phyloP scores from a whole-genome alignment of 2,888 invertebrate genomes.

The Lysandra bellargus region DNA sequence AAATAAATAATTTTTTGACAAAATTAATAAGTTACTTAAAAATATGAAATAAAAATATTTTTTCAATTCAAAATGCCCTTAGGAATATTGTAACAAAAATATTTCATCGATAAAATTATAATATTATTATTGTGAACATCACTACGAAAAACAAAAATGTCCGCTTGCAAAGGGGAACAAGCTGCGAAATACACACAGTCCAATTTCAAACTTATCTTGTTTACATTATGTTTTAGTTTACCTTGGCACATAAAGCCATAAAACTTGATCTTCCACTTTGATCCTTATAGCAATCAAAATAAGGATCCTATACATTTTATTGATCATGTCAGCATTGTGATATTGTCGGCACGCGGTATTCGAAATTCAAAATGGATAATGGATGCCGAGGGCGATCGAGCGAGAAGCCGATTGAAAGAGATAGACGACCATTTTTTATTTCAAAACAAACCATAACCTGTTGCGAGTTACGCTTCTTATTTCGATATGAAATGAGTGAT shows the following conservation, averaged over 20 bases:
- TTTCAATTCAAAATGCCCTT: too few relatives aligned
- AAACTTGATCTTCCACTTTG: not conserved
- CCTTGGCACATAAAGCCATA: slow-evolving; percentile 30
- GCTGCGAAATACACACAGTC: slow-evolving; percentile 35
- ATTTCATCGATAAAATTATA: slow-evolving; percentile 33
- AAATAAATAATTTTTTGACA: too few relatives aligned
- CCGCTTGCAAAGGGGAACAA: slow-evolving; percentile 52
- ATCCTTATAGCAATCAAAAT: not conserved
- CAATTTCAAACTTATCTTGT: slow-evolving; percentile 34
- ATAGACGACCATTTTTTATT: slow-evolving; percentile 26
- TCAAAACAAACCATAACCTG: slow-evolving; percentile 19
- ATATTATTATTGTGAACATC: slow-evolving; percentile 48
- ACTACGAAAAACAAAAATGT: slow-evolving; percentile 61
- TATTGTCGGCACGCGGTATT: not conserved
- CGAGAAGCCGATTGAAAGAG: slow-evolving; percentile 36
- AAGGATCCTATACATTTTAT: slow-evolving; percentile 25
- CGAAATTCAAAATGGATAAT: slow-evolving; percentile 24
- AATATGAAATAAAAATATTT: too few relatives aligned
- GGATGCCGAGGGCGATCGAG: slow-evolving; percentile 38
- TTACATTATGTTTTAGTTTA: slow-evolving; percentile 32
- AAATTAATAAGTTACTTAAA: too few relatives aligned
- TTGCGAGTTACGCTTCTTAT: slow-evolving; percentile 1
- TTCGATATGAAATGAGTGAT: not conserved
- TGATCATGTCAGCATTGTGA: slow-evolving; percentile 28
- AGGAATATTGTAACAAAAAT: not conserved